These are phyloP conservation scores for Ciona savignyi DNA, from an alignment of 23 tunicate genomes.

Conservation along the genomic window DNA sequence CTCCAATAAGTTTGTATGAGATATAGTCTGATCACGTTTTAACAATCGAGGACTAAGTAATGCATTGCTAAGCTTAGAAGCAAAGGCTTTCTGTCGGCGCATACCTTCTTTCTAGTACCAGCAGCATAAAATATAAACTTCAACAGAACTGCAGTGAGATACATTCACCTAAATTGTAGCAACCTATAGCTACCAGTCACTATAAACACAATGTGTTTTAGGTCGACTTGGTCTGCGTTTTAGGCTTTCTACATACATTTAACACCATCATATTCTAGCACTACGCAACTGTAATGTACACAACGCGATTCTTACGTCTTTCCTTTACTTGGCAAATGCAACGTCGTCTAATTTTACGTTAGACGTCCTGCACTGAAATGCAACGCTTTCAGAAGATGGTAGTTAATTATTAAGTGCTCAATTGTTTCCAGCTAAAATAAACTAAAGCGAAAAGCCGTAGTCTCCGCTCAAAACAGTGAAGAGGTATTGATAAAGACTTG, in stretches of 20 bases:
- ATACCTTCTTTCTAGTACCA: not conserved
- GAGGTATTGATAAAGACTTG: not conserved
- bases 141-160: not conserved
- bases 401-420: no score
- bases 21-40: conserved; percentile 7
- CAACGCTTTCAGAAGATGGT: no score
- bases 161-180: not conserved
- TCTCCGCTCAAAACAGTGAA: not conserved
- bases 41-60: conserved; percentile 27
- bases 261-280: not conserved
- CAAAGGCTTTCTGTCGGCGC: not conserved
- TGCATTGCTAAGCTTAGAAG: conserved; percentile 21
- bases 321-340: not conserved
- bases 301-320: not conserved
- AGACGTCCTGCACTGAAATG: not conserved
- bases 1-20: conserved; percentile 6
- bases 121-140: not conserved
- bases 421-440: no score
- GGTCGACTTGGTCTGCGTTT: no score
- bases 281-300: not conserved
- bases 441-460: no score
- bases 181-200: not conserved
- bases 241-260: not conserved
- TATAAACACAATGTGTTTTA: no score
- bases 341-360: not conserved